phyloP scores from a whole-genome alignment of 2,113 vertebrate genomes.

The Glaucomys volans region DNA sequence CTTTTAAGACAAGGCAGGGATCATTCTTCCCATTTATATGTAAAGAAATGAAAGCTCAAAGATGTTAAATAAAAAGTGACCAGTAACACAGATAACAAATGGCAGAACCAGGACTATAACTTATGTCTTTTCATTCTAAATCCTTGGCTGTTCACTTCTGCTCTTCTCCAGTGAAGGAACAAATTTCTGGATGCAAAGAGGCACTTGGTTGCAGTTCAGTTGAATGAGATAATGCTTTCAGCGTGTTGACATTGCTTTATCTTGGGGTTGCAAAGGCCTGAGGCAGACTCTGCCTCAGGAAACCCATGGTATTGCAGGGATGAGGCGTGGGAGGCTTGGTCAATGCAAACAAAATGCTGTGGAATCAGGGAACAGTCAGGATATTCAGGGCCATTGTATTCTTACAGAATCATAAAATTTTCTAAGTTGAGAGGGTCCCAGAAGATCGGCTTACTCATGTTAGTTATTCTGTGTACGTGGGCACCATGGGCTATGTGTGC shows the following conservation, averaged over 20 bases:
- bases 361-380: not conserved
- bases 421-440: not conserved
- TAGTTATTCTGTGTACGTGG: not conserved
- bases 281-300: not conserved
- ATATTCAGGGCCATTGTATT: not conserved
- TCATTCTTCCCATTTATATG: not conserved
- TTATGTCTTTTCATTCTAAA: not conserved
- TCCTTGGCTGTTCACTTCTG: not conserved
- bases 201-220: not conserved
- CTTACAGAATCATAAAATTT: not conserved
- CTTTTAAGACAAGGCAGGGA: slow-evolving; percentile 14
- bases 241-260: not conserved
- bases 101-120: not conserved
- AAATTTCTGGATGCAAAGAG: not conserved
- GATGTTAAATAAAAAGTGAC: not conserved
- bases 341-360: not conserved
- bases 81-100: not conserved
- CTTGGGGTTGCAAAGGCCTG: not conserved
- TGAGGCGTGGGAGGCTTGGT: not conserved
- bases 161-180: not conserved
- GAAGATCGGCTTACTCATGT: not conserved
- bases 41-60: not conserved
- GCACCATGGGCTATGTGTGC: not conserved
- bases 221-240: not conserved
- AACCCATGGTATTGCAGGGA: not conserved